Evolutionary conservation across 2,797 vertebrate species (phyloP), one percentile per base, ranked within the genome.

Genomic region (Xenentodon cancila): DNA sequence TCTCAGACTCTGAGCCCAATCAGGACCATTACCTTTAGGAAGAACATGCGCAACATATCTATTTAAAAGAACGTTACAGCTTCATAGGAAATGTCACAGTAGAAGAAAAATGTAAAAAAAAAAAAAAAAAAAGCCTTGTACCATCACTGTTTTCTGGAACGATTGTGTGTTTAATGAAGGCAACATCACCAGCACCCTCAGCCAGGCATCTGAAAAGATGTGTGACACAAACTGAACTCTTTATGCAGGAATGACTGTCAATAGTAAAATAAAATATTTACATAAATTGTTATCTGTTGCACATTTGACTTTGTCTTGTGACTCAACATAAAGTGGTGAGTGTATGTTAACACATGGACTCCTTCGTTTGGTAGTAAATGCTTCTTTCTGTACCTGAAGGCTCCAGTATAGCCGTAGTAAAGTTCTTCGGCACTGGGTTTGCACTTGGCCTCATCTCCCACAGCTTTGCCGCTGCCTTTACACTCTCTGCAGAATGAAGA

Each of bases 331-430:
- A 25, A 25, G 25, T 25, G 25, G 25, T 25, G 25, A 25, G 25
- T 25, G 25, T 25, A 25, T 5, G 25, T 25, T 3, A 25, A 25
- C 5, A 25, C 25, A 5, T 25, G 30, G 30, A 30, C 30, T 30
- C 30, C 3, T 30, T 30, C 30, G 3, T 30, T 30, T 30, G 30
- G 7, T 30, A 30, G 30, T 30, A 30, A 30, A 30, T 30, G 25
- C 1, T 3, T 49, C 53, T 5, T 84, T n/a, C 0, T 17, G 37
- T 65, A 94, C 94, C 90, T 92, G 47, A 94, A 93, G n/a, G 93
- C 94, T 63, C 94, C 94, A 54, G 77, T 71, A 7, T 92, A 92
- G 58, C 93, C 91, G 1, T 92, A 92, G 78, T 90, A 94, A 0
- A 11, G 9, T 75, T 94, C 93, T 0, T 75, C 68, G 7, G 81